Evolutionary conservation across 2,797 vertebrate species (phyloP), one percentile per base, ranked within the genome.

Genomic region (Rhincodon typus): DNA sequence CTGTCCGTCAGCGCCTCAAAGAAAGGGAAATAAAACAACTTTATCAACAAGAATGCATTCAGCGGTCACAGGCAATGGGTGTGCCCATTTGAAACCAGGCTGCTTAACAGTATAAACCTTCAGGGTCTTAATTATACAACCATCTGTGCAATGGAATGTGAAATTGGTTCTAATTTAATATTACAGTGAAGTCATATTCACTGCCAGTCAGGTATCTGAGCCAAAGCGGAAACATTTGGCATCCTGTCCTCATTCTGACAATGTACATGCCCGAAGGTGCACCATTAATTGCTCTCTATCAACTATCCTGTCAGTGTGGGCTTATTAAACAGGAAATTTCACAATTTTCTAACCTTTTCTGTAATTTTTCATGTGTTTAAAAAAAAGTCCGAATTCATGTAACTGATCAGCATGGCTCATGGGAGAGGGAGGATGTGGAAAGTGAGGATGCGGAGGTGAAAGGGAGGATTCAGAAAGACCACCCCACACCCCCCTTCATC

Each of bases 121-220:
- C n/a, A 69, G 62, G 34, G 62, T 93, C 90, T 93, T 93, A 93
- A 93, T 93, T 93, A 67, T 93, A 67, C 21, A 34, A 69, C 62
- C 90, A 93, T 42, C 90, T 42, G 62, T 93, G 62, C 90, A 69
- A 93, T 38, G 62, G 90, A 93, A 93, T 93, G 90, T 93, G 62
- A 93, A 93, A 67, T 93, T 93, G 21, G 42, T 93, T 93, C 90
- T 25, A 67, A 93, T 93, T 93, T 67, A 93, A 93, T 93, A 93
- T 67, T 69, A 93, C 46, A 46, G 82, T 46, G 25, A n/a, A 23
- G 34, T 67, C 25, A 62, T 62, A 67, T 67, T 93, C 90, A 67
- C 62, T 25, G 19, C 62, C 62, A 93, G 62, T 62, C 62, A 93
- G 67, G 23, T 67, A n/a, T 67, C 10, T 25, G n/a, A 67, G 90